Base-by-base conservation (phyloP, 1,140 invertebrate species). In the Sitobion miscanthi region DNA sequence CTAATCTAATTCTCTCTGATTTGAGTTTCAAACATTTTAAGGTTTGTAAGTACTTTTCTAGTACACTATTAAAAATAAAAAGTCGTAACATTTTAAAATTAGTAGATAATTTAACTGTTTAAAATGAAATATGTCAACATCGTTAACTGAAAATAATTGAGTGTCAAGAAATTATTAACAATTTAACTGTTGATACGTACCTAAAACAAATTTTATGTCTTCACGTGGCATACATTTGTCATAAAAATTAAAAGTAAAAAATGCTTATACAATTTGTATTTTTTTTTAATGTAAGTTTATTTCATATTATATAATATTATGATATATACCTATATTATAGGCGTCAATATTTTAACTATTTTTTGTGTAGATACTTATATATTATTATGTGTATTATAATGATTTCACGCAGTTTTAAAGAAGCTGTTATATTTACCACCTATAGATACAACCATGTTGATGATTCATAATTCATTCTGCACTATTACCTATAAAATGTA, bases 51-150 rank as follows among this genome's bases (percentile, higher is more conserved):
- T 77, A n/a, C 62, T 77, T 77, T 77, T 77, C 62, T 77, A 17
- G 62, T 77, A 77, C n/a, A 77, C 62, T 77, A 77, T n/a, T n/a
- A 77, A 77, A 77, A 77, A 77, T 77, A n/a, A 77, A 69, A 77
- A 77, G 62, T 77, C n/a, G 77, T 83, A 83, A 83, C n/a, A 38
- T 83, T 38, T 83, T 83, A 21, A 83, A 83, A 83, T 23, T 83
- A 83, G 77, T 38, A 83, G 35, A 83, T 38, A 38, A 38, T 83
- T 83, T 83, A 38, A 83, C 35, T 38, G 35, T 83, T 38, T 83
- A 21, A 83, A 83, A 38, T 83, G 20, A 35, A 83, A 83, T 77
- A n/a, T 77, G 30, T 77, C 83, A 42, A 85, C 38, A 25, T 42
- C 38, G 42, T 30, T 45, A 25, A 25, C 42, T 85, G 8, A 38